Percentiles rank a stretch among this genome's conserved stretches.
Conservation (phyloP, 2,113 vertebrate genomes). For the Trematocara stigmaticum region DNA sequence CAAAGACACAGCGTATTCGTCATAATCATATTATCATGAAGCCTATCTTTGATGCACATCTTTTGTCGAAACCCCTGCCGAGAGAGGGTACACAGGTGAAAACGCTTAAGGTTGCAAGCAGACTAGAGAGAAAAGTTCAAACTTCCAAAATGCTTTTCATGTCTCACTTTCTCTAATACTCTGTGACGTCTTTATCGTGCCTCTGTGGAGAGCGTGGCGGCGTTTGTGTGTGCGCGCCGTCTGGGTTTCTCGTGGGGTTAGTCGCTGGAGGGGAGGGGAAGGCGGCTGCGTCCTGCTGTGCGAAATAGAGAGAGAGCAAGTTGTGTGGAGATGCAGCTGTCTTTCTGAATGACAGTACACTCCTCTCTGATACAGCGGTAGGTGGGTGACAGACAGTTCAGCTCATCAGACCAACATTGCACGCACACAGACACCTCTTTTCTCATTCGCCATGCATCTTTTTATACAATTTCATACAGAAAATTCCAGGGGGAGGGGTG, state of each 20-base stretch:
- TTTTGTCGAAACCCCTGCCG: background rate
- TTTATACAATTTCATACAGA: background rate
- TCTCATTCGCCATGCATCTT: background rate
- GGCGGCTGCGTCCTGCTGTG: background rate
- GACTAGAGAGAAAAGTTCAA: constrained; percentile 2
- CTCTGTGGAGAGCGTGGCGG: background rate
- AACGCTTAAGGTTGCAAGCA: background rate
- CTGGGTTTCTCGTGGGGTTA: background rate
- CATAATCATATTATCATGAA: constrained; percentile 11
- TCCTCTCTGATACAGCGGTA: background rate
- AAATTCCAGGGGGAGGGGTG: background rate
- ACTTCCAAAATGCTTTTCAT: background rate
- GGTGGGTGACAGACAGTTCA: constrained; percentile 28
- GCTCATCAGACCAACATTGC: background rate
- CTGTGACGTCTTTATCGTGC: background rate
- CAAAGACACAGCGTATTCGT: background rate
- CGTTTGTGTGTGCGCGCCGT: background rate
- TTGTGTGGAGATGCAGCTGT: background rate
- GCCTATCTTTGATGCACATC: constrained; percentile 7
- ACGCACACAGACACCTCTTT: background rate
- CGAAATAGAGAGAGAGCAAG: background rate
- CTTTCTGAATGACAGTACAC: constrained; percentile 19
- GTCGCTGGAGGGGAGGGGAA: constrained; percentile 6
- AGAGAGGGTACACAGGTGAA: background rate
- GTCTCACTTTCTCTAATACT: background rate